Evolutionary conservation across 2,888 invertebrate genomes (phyloP), one percentile per base, ranked within the genome.

Genomic region (Vesta saturnalis): DNA sequence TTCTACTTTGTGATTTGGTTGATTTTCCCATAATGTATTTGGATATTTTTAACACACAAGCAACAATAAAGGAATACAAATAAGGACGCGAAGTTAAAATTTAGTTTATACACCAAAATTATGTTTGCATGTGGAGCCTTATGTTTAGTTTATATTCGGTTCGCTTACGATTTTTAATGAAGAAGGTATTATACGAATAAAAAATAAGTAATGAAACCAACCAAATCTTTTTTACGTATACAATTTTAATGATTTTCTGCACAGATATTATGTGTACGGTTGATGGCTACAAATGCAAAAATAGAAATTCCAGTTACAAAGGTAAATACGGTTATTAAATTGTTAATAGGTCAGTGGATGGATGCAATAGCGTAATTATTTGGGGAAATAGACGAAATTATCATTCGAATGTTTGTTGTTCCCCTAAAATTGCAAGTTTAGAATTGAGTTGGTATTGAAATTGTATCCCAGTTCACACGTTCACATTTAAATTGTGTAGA

Each of bases 31-130:
- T 52, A 19, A 12, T 19, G 49, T 49, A 43, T 49, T 21, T 5
- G 18, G 52, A 21, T 52, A 52, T 52, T 52, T 18, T 21, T 52
- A 52, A 18, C 52, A 19, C 52, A 30, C 35, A 15, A 23, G 23
- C 15, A 30, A 30, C 23, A 56, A 56, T 56, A 56, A 56, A 15
- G 14, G 55, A 56, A 56, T 56, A 56, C 55, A 56, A 56, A 56
- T 56, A 30, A 56, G 54, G 54, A 21, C 14, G 12, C 10, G 22
- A 54, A 18, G 18, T 19, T 23, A 56, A 56, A 22, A 56, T 16
- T 56, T 16, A 54, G 12, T 54, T 54, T 54, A 19, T 19, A 5
- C 8, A 56, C 55, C 12, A 22, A 56, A 56, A 56, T 54, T 19
- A 14, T 56, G 35, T 56, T 56, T 30, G 55, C 30, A 56, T 23